Percentiles rank a stretch among this genome's conserved stretches.
Conservation (phyloP, 2,113 vertebrate species). For the Neodontobutis hainanensis region DNA sequence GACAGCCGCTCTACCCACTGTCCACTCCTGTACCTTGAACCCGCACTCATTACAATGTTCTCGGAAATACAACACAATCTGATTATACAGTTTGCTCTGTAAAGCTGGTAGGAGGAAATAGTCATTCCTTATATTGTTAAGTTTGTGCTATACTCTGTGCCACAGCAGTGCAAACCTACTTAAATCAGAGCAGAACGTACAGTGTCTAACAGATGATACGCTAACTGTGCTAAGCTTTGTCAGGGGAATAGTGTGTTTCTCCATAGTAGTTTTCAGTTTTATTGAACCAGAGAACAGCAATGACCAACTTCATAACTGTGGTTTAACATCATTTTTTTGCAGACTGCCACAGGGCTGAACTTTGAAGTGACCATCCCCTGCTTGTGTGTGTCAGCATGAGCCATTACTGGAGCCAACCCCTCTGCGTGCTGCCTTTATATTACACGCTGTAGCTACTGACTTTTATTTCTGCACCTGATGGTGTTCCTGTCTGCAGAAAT, state of each 20-base stretch:
- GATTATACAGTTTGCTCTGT: not conserved
- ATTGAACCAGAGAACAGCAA: conserved; percentile 27
- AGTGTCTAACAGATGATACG: not conserved
- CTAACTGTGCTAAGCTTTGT: not conserved
- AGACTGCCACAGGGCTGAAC: conserved; percentile 55
- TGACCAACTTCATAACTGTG: conserved; percentile 48
- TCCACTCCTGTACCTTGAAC: too few species aligned
- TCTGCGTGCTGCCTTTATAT: conserved; percentile 61
- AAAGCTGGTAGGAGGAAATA: too few species aligned
- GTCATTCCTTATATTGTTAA: not conserved
- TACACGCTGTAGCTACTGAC: conserved; percentile 33
- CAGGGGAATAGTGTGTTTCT: not conserved
- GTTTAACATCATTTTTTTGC: conserved; percentile 31
- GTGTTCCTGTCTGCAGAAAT: conserved; percentile 41
- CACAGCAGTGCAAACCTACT: not conserved
- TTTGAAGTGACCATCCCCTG: conserved; percentile 66
- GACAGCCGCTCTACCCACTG: too few species aligned
- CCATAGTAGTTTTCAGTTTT: conserved; percentile 8
- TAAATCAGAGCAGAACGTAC: not conserved
- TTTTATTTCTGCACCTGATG: conserved; percentile 38
- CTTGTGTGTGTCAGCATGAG: conserved; percentile 62
- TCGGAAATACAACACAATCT: not conserved
- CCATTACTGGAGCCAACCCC: conserved; percentile 47
- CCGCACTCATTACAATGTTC: too few species aligned
- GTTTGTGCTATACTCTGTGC: not conserved